Percentiles rank a stretch among this genome's conserved stretches.
These are phyloP conservation scores for Aleiodes sp. DNA, from an alignment of 1,140 invertebrate species.

Conservation along the genomic window DNA sequence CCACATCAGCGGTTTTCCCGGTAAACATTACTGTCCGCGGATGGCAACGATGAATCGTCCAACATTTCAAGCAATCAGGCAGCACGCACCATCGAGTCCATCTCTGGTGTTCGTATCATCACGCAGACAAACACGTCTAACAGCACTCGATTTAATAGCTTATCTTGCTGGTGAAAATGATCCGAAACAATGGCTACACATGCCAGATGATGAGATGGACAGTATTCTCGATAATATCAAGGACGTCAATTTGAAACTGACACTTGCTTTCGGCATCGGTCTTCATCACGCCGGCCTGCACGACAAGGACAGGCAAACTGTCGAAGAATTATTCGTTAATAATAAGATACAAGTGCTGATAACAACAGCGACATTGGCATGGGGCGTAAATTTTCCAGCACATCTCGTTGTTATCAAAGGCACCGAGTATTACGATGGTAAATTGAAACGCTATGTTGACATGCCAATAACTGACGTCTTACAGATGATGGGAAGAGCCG, in stretches of 20 bases:
- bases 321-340: constrained; percentile 96
- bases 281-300: constrained; percentile 97
- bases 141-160: constrained; percentile 95
- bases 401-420: constrained; percentile 86
- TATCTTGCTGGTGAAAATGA: constrained; percentile 90
- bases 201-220: constrained; percentile 86
- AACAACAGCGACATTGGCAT: constrained; percentile 96
- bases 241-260: constrained; percentile 93
- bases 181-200: constrained; percentile 95
- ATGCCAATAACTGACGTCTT: constrained; percentile 99
- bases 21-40: constrained; percentile 98
- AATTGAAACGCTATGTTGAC: constrained; percentile 95
- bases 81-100: constrained; percentile 91
- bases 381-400: constrained; percentile 99
- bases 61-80: constrained; percentile 94
- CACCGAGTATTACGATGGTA: constrained; percentile 99
- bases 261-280: constrained; percentile 96
- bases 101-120: constrained; percentile 97
- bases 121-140: constrained; percentile 95
- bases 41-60: constrained; percentile 99
- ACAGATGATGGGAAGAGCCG: constrained; percentile 99
- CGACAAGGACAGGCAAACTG: constrained; percentile 88
- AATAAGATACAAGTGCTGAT: constrained; percentile 99
- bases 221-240: constrained; percentile 79
- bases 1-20: constrained; percentile 91